Conservation (phyloP, 2,797 vertebrate genomes). For the Setipinna tenuifilis region DNA sequence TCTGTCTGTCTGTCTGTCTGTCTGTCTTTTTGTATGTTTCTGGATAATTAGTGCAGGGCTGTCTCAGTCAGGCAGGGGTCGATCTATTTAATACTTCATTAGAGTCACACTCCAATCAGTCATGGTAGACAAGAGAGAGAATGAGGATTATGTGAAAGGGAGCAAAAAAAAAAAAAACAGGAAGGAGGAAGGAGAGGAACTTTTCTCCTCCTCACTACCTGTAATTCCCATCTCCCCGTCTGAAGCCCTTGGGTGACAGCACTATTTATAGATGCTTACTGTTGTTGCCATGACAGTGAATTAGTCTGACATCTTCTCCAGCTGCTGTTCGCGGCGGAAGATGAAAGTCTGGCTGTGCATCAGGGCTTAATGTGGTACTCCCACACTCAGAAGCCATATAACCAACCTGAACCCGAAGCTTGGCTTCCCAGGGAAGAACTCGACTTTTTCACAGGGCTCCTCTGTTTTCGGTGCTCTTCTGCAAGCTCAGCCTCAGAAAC, state of each 20-base stretch:
- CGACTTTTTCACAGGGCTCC: background rate
- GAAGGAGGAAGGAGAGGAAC: conserved; percentile 23
- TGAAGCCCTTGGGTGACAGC: conserved; percentile 42
- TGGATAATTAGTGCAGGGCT: background rate
- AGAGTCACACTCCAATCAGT: conserved; percentile 45
- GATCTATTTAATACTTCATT: conserved; percentile 52
- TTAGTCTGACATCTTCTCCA: conserved; percentile 49
- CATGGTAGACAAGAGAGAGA: conserved; percentile 35
- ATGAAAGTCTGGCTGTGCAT: conserved; percentile 12
- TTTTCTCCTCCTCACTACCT: conserved; percentile 32
- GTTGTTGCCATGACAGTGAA: conserved; percentile 68
- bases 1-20: background rate
- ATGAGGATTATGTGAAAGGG: conserved; percentile 1
- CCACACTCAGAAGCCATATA: background rate
- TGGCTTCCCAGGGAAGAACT: background rate
- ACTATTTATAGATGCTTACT: conserved; percentile 53
- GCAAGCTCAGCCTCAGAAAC: background rate
- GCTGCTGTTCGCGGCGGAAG: conserved; percentile 42
- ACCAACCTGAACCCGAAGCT: background rate
- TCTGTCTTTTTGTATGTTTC: background rate
- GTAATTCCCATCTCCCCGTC: conserved; percentile 48
- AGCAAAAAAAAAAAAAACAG: conserved; percentile 19
- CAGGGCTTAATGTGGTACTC: background rate
- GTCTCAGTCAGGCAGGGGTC: conserved; percentile 40
- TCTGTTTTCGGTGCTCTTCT: background rate